Evolutionary conservation across 2,113 vertebrate species (phyloP), one percentile per base, ranked within the genome.

Genomic region (Mirounga angustirostris): DNA sequence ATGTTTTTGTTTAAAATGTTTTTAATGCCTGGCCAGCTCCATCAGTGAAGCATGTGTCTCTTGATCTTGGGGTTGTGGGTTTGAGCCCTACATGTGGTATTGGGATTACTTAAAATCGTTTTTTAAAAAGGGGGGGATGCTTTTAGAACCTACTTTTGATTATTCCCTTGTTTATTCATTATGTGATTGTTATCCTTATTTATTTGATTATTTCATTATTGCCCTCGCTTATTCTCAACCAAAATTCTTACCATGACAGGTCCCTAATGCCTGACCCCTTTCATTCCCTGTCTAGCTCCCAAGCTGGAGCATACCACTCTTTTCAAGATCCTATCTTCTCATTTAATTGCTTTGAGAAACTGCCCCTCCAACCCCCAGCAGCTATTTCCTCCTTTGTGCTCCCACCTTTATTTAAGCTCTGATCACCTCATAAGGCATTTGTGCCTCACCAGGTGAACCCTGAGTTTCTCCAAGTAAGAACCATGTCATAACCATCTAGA

Each of bases 91-190:
- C 40, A 18, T 7, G 14, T 4, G 14, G 43, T 50, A 7, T 30
- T 28, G 46, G 15, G 43, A 78, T 78, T 28, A 30, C 7, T 18
- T 78, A 78, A 78, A 30, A 78, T 30, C 24, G 50, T 78, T 50
- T 69, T 46, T 50, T 30, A 5, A 30, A 24, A 50, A 50, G 26
- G 2, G 7, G 13, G 56, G 59, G 21, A 28, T 81, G 22, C 18
- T 83, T 93, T 97, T 79, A 94, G 43, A 86, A 28, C 0, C 71
- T 36, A n/a, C 52, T 73, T 92, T 71, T 84, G 30, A 43, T 83
- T 52, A 58, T 22, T 30, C 4, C n/a, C 40, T 69, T 80, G 5
- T 54, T 52, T 54, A 26, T 74, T 78, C 1, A 24, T 87, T 28
- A 36, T 50, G 50, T 84, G 52, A 52, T 74, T 61, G 28, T 74